Evolutionary conservation across 2,113 vertebrate species (phyloP).

Genomic region (Pandion haliaetus): DNA sequence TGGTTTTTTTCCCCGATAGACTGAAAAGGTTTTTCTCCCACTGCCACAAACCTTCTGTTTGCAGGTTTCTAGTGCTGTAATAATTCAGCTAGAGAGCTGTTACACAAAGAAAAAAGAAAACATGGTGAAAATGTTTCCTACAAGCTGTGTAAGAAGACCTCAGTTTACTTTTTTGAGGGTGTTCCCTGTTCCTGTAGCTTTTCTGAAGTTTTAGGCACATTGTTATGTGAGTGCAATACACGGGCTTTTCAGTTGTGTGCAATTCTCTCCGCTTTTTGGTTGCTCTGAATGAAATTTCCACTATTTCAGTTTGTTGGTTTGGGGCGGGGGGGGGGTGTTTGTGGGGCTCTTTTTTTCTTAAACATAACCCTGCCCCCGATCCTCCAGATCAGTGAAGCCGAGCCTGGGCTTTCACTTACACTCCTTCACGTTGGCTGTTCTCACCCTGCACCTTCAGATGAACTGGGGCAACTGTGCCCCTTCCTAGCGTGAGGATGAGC

Average conservation of each 20-base stretch:
- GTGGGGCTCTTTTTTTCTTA: no score
- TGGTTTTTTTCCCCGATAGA: rapidly evolving
- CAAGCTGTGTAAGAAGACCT: neutral
- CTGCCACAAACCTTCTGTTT: neutral
- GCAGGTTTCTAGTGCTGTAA: neutral
- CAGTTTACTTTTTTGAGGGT: neutral
- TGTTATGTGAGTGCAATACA: no score
- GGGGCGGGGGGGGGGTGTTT: rapidly evolving
- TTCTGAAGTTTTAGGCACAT: neutral
- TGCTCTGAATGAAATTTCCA: neutral
- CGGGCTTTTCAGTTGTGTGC: no score
- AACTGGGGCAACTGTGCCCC: neutral
- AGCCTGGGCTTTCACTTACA: neutral
- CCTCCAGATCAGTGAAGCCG: neutral
- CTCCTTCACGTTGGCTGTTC: neutral
- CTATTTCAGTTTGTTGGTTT: neutral
- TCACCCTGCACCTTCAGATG: neutral
- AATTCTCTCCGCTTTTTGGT: neutral
- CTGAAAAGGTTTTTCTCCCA: neutral
- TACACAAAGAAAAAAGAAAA: neutral
- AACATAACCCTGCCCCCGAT: neutral
- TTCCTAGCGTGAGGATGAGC: neutral
- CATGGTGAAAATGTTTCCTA: neutral
- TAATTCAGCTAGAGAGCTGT: neutral
- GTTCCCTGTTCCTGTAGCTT: neutral